Conservation (phyloP, 2,113 vertebrate genomes). For the Tachuris rubrigastra region DNA sequence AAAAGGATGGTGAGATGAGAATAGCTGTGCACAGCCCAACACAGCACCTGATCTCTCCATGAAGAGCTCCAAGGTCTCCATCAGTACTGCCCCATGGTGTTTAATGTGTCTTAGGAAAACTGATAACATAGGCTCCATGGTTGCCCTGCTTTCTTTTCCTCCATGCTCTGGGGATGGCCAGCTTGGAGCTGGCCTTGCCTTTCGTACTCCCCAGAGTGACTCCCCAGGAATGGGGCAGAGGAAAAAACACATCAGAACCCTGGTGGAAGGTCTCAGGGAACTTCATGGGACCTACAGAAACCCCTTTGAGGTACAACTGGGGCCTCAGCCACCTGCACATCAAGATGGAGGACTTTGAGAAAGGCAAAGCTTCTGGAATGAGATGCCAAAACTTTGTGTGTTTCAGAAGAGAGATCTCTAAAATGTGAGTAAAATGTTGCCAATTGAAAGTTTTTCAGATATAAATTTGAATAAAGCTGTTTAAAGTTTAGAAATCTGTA, state of each 20-base stretch:
- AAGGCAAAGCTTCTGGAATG: background rate
- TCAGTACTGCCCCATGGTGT: background rate
- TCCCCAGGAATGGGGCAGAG: background rate
- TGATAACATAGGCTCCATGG: background rate
- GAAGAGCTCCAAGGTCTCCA: background rate
- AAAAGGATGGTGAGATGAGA: background rate
- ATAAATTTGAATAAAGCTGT: background rate
- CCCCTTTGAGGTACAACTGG: background rate
- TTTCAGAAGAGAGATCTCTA: background rate
- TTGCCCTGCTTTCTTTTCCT: background rate
- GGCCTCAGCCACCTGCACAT: background rate
- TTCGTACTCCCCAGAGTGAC: background rate
- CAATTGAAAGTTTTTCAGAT: background rate
- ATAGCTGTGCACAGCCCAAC: background rate
- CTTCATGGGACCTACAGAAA: background rate
- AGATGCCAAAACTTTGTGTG: background rate
- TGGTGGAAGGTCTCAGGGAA: background rate
- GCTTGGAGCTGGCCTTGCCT: accelerated
- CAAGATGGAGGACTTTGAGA: background rate
- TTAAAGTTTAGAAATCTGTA: background rate
- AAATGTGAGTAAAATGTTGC: background rate
- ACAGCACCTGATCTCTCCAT: background rate
- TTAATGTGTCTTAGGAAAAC: background rate
- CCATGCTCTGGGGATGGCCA: background rate
- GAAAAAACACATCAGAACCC: background rate